Evolutionary conservation across 2,888 invertebrate species (phyloP).

Genomic region (Acleris cristana): DNA sequence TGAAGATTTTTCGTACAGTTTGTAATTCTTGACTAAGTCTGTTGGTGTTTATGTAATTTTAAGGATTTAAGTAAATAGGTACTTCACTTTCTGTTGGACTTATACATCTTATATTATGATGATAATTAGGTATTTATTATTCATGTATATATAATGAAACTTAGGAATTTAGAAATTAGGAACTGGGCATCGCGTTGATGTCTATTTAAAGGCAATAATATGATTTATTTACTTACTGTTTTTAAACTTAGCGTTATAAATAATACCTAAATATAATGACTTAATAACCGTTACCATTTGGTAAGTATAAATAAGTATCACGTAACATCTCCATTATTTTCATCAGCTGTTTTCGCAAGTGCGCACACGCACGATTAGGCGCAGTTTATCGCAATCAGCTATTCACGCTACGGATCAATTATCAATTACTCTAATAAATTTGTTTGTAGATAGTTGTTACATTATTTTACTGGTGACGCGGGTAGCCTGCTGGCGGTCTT

Average conservation of each 20-base stretch:
- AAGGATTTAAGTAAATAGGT: too few relatives aligned
- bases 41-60: too few relatives aligned
- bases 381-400: neutral
- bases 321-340: constrained; percentile 9
- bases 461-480: too few relatives aligned
- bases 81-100: too few relatives aligned
- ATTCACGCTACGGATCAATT: neutral
- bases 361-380: neutral
- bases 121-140: too few relatives aligned
- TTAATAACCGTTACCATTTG: neutral
- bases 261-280: neutral
- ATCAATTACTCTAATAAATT: neutral
- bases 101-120: too few relatives aligned
- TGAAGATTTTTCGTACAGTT: too few relatives aligned
- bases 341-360: constrained; percentile 11
- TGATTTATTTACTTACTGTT: neutral
- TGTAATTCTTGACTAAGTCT: too few relatives aligned
- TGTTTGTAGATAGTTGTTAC: too few relatives aligned
- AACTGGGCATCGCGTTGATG: constrained; percentile 25
- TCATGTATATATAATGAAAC: too few relatives aligned
- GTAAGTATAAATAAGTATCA: neutral
- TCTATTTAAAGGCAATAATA: constrained; percentile 23
- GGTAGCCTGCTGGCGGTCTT: too few relatives aligned
- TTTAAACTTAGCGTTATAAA: neutral
- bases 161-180: neutral